phyloP scores from a whole-genome alignment of 2,888 invertebrate genomes.

The Hydraecia micacea region DNA sequence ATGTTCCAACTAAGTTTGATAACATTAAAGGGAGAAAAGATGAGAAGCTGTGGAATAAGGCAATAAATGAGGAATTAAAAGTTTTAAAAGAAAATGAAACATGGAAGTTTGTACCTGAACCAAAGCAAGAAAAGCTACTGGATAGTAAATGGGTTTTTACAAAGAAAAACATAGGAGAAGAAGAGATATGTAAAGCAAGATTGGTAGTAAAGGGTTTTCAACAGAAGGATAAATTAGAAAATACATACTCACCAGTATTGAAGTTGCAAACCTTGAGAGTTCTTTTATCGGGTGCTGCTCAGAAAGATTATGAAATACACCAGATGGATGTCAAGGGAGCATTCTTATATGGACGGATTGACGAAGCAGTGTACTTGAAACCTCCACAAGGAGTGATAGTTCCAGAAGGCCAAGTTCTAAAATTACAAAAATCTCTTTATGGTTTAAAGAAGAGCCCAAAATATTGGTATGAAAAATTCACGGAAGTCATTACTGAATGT shows the following conservation, averaged over 20 bases:
- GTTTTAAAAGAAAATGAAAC: not conserved
- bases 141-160: not conserved
- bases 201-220: slow-evolving; percentile 3
- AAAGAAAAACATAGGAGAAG: not conserved
- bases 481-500: not conserved
- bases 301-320: not conserved
- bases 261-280: no score
- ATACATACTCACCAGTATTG: no score
- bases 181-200: not conserved
- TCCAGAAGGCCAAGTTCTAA: not conserved
- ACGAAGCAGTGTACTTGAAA: no score
- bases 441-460: no score
- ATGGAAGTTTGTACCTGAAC: not conserved
- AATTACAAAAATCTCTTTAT: no score
- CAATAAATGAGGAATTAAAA: not conserved
- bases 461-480: not conserved
- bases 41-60: not conserved
- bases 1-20: not conserved
- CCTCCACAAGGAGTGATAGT: no score
- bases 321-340: no score
- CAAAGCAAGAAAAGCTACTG: not conserved
- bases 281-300: not conserved
- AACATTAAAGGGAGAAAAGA: slow-evolving; percentile 4
- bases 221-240: slow-evolving; percentile 2
- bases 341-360: no score